Conservation (phyloP, 2,797 vertebrate genomes). For the Agapornis canus region DNA sequence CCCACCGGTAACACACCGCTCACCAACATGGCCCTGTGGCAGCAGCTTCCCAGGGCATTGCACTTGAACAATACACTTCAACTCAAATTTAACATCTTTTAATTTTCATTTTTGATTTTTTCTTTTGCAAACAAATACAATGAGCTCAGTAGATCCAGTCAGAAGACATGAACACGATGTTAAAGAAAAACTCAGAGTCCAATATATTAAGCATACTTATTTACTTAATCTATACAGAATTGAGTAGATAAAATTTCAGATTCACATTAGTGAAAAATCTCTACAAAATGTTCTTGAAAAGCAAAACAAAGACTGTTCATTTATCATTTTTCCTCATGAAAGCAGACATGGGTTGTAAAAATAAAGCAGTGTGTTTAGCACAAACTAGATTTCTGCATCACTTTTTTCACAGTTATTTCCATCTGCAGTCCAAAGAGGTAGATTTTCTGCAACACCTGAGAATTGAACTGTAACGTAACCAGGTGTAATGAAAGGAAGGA, state of each 20-base stretch:
- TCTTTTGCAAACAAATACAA: background rate
- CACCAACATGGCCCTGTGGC: accelerated
- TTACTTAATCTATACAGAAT: constrained; percentile 86
- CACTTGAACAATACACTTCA: accelerated
- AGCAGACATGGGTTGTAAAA: constrained; percentile 83
- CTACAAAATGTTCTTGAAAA: constrained; percentile 98
- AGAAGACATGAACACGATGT: background rate
- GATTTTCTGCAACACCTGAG: constrained; percentile 95
- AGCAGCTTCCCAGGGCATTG: background rate
- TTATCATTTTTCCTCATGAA: constrained; percentile 83
- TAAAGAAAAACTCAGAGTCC: constrained; percentile 77
- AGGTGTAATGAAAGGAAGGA: constrained; percentile 77
- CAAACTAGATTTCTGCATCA: constrained; percentile 84
- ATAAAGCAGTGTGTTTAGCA: constrained; percentile 86
- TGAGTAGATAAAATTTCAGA: constrained; percentile 84
- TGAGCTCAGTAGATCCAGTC: background rate
- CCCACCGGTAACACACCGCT: accelerated
- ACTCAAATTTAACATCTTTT: background rate
- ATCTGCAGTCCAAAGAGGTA: constrained; percentile 92
- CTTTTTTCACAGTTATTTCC: constrained; percentile 90
- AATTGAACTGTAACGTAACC: constrained; percentile 83
- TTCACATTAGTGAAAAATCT: constrained; percentile 89
- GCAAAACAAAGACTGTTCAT: constrained; percentile 86
- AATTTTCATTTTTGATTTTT: background rate
- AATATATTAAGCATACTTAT: constrained; percentile 82